These are phyloP conservation scores for Conger conger DNA, from an alignment of 2,113 vertebrate species.

Conservation along the genomic window DNA sequence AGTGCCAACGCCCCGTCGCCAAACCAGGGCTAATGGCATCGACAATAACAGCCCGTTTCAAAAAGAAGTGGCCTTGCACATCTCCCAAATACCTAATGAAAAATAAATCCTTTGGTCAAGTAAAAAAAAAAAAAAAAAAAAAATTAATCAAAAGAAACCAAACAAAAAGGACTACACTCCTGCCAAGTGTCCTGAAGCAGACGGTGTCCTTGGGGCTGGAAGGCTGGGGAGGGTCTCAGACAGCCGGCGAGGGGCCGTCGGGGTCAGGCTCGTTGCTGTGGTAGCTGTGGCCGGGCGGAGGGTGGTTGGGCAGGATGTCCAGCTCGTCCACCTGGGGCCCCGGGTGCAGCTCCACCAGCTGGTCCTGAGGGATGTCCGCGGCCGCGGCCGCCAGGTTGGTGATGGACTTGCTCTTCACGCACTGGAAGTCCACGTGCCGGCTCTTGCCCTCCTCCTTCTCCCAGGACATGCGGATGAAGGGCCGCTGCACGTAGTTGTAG, in stretches of 20 bases:
- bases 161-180: neutral
- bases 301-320: conserved; percentile 81
- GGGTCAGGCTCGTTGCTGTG: conserved; percentile 72
- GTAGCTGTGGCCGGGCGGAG: conserved; percentile 57
- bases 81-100: conserved; percentile 18
- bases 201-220: conserved; percentile 31
- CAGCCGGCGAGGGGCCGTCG: conserved; percentile 78
- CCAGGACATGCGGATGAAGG: conserved; percentile 98
- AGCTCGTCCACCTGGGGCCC: conserved; percentile 93
- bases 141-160: too few relatives aligned
- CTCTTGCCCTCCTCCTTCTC: conserved; percentile 98
- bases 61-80: neutral
- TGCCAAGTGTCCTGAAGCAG: neutral
- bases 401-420: conserved; percentile 96
- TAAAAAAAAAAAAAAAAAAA: conserved; percentile 14
- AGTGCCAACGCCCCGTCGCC: neutral
- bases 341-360: conserved; percentile 88
- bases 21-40: neutral
- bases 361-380: conserved; percentile 93
- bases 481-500: conserved; percentile 96
- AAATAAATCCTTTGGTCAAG: conserved; percentile 42
- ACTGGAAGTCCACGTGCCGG: conserved; percentile 96
- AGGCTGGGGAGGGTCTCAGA: conserved; percentile 66
- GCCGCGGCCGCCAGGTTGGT: conserved; percentile 90
- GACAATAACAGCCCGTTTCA: neutral